Base-by-base conservation (phyloP, 1,140 invertebrate genomes). In the Patella vulgata region DNA sequence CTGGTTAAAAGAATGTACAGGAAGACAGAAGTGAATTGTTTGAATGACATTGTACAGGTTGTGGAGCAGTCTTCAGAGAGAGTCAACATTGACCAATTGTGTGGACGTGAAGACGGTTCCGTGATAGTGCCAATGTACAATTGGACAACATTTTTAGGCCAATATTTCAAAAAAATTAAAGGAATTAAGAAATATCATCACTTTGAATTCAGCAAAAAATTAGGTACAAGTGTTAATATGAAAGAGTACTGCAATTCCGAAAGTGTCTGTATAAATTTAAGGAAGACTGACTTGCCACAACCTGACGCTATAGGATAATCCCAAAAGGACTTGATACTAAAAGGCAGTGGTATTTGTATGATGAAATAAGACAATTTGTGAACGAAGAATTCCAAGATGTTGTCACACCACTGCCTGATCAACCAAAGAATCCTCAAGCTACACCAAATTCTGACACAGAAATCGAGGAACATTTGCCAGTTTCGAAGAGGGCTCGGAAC, bases 341-440 rank as follows among this genome's bases (percentile, higher is more conserved):
- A 44, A 55, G 66, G 59, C 66, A 68, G 28, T 54, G 59, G 66
- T 25, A 17, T 68, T 3, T 68, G 56, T 59, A 59, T 59, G 25
- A 39, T 54, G 44, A 58, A 30, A 43, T 59, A 40, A 47, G 59
- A 42, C 56, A 47, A 48, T 54, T 59, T 43, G 21, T 28, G 40
- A 56, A 55, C 25, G 63, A 65, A 8, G 53, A 25, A 23, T 28
- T 59, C 11, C 19, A 58, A 17, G 43, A 59, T 14, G 31, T 60
- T 51, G 43, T 40, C 21, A 50, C 11, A 48, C 55, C 17, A 53
- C 59, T 1, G 31, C 11, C 14, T 1, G 14, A 55, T 59, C 59
- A 30, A 40, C 52, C 31, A n/a, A n/a, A n/a, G n/a, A n/a, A n/a
- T n/a, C n/a, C n/a, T n/a, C n/a, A n/a, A n/a, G n/a, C n/a, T n/a